phyloP scores from a whole-genome alignment of 2,888 invertebrate species.

The Lasius platythorax region DNA sequence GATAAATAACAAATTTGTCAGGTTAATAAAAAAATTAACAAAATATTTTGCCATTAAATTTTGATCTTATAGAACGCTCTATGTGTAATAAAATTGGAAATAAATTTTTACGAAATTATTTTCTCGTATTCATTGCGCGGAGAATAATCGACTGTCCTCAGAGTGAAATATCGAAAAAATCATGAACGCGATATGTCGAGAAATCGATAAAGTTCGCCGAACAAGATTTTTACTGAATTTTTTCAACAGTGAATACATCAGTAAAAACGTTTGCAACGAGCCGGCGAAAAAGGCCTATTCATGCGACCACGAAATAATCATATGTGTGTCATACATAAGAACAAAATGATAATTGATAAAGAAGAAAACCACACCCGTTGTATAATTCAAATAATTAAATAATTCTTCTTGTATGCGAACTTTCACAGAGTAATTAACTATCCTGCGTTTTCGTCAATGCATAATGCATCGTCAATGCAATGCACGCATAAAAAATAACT shows the following conservation, averaged over 20 bases:
- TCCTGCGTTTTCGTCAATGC: background rate
- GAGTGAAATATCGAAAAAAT: conserved; percentile 31
- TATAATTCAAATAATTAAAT: background rate
- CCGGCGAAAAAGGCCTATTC: background rate
- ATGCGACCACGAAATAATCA: background rate
- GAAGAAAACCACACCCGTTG: background rate
- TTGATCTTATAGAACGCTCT: too few species aligned
- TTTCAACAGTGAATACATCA: background rate
- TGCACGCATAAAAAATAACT: background rate
- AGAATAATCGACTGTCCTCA: background rate
- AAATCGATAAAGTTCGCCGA: background rate
- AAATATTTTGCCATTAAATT: too few species aligned
- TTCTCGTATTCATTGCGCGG: background rate
- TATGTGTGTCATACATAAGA: background rate
- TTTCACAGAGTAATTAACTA: background rate
- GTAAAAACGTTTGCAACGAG: background rate
- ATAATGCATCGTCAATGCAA: background rate
- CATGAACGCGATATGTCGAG: background rate
- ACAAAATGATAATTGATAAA: background rate
- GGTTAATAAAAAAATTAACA: too few species aligned
- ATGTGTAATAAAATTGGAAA: background rate
- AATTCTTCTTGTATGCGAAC: background rate
- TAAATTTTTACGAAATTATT: conserved; percentile 40
- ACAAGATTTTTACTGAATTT: background rate
- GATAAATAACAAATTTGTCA: too few species aligned